phyloP scores from a whole-genome alignment of 2,888 invertebrate genomes.

The Nebria salina region DNA sequence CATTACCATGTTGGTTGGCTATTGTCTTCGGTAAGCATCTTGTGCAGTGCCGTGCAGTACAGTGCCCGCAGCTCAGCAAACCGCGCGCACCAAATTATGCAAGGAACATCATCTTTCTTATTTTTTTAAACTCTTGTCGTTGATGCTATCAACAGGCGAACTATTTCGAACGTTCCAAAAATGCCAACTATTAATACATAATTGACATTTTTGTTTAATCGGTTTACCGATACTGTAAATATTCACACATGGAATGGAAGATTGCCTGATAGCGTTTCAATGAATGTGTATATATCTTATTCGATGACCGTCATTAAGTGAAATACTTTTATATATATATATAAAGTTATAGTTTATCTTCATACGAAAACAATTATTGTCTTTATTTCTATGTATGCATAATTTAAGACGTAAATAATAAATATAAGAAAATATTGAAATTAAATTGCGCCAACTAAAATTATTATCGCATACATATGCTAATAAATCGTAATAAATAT shows the following conservation, averaged over 20 bases:
- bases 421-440: too few species aligned
- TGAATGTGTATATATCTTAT: neutral
- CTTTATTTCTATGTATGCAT: too few species aligned
- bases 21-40: constrained; percentile 2
- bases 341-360: too few species aligned
- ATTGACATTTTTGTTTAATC: constrained; percentile 46
- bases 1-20: neutral
- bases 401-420: too few species aligned
- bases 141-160: constrained; percentile 37
- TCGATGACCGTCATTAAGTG: neutral
- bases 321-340: neutral
- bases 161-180: constrained; percentile 37
- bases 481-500: too few species aligned
- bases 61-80: neutral
- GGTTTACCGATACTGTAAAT: constrained; percentile 34
- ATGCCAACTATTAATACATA: constrained; percentile 39
- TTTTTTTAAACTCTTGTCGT: neutral
- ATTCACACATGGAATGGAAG: constrained; percentile 13
- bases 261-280: neutral
- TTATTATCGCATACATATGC: too few species aligned
- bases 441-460: too few species aligned
- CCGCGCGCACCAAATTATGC: constrained; percentile 33
- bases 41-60: constrained; percentile 5
- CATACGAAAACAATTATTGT: too few species aligned
- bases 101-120: constrained; percentile 19